Percentiles rank a stretch among this genome's conserved stretches.
phyloP scores from a whole-genome alignment of 2,888 invertebrate genomes.

The Eristalis arbustorum region DNA sequence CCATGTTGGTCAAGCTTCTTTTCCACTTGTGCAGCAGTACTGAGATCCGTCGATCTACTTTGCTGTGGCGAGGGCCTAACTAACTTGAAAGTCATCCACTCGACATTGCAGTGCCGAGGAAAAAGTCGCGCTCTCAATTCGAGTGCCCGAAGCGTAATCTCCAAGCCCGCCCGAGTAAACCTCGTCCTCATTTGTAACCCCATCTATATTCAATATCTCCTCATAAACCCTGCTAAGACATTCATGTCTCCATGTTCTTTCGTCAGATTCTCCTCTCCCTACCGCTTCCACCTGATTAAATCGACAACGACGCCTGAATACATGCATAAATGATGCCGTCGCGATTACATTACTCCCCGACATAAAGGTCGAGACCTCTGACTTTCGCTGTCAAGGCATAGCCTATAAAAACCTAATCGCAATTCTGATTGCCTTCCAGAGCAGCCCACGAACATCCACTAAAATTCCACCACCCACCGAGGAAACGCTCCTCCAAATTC shows the following conservation, averaged over 20 bases:
- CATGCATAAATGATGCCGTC: neutral
- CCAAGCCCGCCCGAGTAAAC: neutral
- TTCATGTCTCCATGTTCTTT: neutral
- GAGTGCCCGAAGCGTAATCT: neutral
- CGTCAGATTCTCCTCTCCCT: neutral
- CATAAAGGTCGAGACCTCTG: neutral
- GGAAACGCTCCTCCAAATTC: neutral
- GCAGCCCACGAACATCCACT: neutral
- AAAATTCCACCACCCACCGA: neutral
- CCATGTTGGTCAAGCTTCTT: no score
- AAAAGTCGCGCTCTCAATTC: no score
- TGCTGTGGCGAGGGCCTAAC: no score
- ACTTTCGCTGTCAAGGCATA: neutral
- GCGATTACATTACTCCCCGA: neutral
- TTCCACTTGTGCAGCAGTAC: no score
- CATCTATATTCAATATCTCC: neutral
- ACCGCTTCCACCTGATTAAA: neutral
- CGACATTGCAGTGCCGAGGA: no score
- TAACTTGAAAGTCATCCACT: no score
- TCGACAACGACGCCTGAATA: neutral
- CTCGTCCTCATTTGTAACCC: neutral
- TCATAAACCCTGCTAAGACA: no score
- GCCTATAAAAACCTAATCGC: neutral
- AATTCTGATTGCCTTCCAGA: neutral
- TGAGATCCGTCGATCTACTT: no score